A percentile compares a stretch with the other conserved stretches of the same genome.
phyloP scores from a whole-genome alignment of 2,888 invertebrate species.

The Habroteleia sp. region DNA sequence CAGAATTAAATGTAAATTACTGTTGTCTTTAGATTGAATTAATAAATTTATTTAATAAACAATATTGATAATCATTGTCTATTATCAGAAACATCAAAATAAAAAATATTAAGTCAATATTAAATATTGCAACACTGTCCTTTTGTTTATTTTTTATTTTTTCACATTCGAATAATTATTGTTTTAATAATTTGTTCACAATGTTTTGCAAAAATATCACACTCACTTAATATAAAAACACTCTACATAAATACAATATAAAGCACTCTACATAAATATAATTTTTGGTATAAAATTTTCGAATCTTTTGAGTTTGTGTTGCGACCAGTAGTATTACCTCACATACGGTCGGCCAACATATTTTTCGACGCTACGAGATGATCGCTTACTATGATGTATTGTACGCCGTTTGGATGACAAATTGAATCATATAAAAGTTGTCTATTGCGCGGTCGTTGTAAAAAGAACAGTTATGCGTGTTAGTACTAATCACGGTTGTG shows the following conservation, averaged over 20 bases:
- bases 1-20: constrained; percentile 36
- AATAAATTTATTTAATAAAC: no score
- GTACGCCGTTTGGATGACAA: constrained; percentile 55
- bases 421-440: constrained; percentile 63
- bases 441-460: constrained; percentile 43
- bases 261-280: background rate
- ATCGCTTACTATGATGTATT: constrained; percentile 53
- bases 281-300: constrained; percentile 10
- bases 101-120: no score
- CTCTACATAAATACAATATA: no score
- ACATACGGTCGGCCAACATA: constrained; percentile 38
- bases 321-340: constrained; percentile 39
- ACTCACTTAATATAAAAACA: constrained; percentile 1
- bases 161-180: no score
- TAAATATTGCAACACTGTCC: no score
- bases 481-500: constrained; percentile 47
- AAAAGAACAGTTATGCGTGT: constrained; percentile 36
- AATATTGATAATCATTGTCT: no score
- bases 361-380: constrained; percentile 38
- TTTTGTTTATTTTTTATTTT: no score
- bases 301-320: constrained; percentile 40
- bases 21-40: constrained; percentile 20
- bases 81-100: no score
- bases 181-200: no score
- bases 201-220: no score